A percentile compares a stretch with the other conserved stretches of the same genome.
Conservation (phyloP, 35 echinoderm and acorn worm species). For the Apostichopus parvimensis region DNA sequence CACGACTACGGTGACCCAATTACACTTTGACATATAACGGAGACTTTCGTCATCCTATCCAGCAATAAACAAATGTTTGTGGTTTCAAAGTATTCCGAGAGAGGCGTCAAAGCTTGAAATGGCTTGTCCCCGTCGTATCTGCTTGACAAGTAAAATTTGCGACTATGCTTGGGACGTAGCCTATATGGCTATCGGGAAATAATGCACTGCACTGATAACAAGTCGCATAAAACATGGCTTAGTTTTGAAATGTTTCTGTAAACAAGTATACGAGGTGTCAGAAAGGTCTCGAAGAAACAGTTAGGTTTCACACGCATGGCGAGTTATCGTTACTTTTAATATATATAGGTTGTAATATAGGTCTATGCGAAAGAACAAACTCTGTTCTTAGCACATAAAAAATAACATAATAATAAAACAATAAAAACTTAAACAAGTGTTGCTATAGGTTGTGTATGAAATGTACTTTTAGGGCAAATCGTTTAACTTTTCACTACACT, state of each 20-base stretch:
- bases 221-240: neutral
- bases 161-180: neutral
- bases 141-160: neutral
- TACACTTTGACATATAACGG: slow-evolving; percentile 23
- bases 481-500: too few species aligned
- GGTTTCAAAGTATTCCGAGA: slow-evolving; percentile 12
- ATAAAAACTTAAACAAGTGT: too few species aligned
- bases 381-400: too few species aligned
- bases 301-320: neutral
- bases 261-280: neutral
- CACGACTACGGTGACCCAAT: slow-evolving; percentile 22
- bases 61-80: slow-evolving; percentile 38
- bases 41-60: slow-evolving; percentile 4
- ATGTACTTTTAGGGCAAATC: too few species aligned
- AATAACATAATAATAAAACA: too few species aligned
- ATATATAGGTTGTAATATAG: too few species aligned
- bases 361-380: too few species aligned
- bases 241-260: slow-evolving; percentile 29
- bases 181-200: neutral
- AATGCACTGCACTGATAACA: neutral
- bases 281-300: neutral
- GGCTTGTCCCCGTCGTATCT: too few species aligned
- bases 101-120: slow-evolving; percentile 36
- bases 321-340: neutral
- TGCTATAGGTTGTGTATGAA: too few species aligned